phyloP scores from a whole-genome alignment of 2,797 vertebrate species.

The Centroberyx gerrardi region DNA sequence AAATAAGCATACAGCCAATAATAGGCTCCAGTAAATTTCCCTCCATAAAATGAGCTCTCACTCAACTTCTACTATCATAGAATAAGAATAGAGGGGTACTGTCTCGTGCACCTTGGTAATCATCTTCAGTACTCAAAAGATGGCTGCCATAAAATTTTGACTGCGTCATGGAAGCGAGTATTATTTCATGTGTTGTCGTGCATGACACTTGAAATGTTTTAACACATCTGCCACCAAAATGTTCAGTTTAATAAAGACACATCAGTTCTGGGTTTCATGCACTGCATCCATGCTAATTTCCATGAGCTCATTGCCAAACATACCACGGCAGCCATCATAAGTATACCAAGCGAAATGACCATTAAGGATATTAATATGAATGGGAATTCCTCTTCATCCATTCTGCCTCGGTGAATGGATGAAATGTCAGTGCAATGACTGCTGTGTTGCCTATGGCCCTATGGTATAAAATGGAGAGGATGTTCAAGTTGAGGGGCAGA shows the following conservation, averaged over 20 bases:
- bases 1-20: conserved; percentile 1
- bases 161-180: background rate
- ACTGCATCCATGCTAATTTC: background rate
- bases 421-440: conserved; percentile 43
- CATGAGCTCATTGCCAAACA: background rate
- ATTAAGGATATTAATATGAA: conserved; percentile 8
- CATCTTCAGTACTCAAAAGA: background rate
- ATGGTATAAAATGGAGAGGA: conserved; percentile 68
- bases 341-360: conserved; percentile 16
- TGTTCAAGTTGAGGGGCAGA: conserved; percentile 70
- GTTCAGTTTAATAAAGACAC: background rate
- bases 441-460: conserved; percentile 43
- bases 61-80: no score
- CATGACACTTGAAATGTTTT: background rate
- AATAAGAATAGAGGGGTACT: no score
- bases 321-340: background rate
- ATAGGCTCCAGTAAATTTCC: background rate
- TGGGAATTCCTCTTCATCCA: conserved; percentile 23
- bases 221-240: conserved; percentile 14
- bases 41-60: conserved; percentile 6
- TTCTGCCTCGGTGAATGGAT: conserved; percentile 23
- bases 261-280: background rate
- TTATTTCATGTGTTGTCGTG: conserved; percentile 7
- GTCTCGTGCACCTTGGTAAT: background rate
- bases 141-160: background rate